Conservation (phyloP, 1,140 invertebrate genomes). For the Melitaea cinxia region DNA sequence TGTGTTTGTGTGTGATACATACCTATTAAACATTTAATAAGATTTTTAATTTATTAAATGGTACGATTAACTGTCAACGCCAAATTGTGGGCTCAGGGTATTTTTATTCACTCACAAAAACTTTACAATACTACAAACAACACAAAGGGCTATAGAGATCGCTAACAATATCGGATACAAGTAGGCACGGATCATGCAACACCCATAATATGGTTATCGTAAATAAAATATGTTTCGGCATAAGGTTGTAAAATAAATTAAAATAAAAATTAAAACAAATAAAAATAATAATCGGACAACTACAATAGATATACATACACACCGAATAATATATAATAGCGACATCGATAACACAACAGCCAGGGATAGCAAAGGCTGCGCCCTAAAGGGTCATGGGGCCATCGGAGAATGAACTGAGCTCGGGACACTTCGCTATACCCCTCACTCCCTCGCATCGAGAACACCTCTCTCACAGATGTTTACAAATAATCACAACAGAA, state of each 20-base stretch:
- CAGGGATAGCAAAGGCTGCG: constrained; percentile 80
- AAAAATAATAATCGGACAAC: constrained; percentile 56
- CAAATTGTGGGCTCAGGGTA: constrained; percentile 49
- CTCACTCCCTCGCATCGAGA: constrained; percentile 80
- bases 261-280: constrained; percentile 45
- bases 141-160: constrained; percentile 76
- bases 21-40: not conserved
- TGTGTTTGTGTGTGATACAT: not conserved
- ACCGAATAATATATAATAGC: constrained; percentile 72
- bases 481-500: constrained; percentile 77
- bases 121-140: constrained; percentile 74
- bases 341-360: constrained; percentile 80
- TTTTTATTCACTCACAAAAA: constrained; percentile 64
- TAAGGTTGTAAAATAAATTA: constrained; percentile 38
- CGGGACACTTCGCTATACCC: constrained; percentile 79
- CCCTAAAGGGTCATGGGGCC: constrained; percentile 69
- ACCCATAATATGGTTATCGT: constrained; percentile 68
- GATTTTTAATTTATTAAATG: not conserved
- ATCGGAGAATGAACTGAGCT: constrained; percentile 72
- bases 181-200: constrained; percentile 80
- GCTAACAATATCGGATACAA: constrained; percentile 75
- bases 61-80: constrained; percentile 73
- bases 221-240: constrained; percentile 48
- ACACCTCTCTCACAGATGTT: constrained; percentile 81
- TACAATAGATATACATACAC: constrained; percentile 74